Evolutionary conservation across 2,113 vertebrate species (phyloP).

Genomic region (Amblyornis subalaris): DNA sequence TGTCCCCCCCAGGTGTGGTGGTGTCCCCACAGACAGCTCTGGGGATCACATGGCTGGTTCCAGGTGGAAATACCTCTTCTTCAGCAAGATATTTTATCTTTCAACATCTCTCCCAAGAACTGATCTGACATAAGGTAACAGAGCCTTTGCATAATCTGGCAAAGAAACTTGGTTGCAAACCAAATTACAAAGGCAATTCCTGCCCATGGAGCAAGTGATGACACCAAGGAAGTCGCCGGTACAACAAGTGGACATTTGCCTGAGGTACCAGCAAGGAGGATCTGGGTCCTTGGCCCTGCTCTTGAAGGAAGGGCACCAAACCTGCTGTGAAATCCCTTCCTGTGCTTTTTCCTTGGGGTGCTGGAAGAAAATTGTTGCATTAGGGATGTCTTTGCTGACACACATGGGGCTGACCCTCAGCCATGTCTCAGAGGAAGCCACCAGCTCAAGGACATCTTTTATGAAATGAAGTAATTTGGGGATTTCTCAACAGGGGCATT

Average conservation of each 20-base stretch:
- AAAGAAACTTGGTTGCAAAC: not conserved
- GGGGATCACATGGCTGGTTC: not conserved
- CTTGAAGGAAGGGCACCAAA: not conserved
- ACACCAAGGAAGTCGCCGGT: no score
- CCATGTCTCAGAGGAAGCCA: not conserved
- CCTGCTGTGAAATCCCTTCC: not conserved
- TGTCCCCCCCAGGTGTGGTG: fast-evolving
- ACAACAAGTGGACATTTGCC: not conserved
- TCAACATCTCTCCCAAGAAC: not conserved
- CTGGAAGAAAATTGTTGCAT: not conserved
- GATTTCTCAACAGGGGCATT: not conserved
- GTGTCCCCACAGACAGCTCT: not conserved
- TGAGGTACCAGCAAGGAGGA: not conserved
- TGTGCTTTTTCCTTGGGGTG: not conserved
- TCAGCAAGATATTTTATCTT: not conserved
- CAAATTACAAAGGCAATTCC: not conserved
- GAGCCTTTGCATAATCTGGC: not conserved
- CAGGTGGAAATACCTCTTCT: not conserved
- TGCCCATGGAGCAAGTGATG: not conserved
- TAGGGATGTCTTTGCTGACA: not conserved
- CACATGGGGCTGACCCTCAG: not conserved
- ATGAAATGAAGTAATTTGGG: not conserved
- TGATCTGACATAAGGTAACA: not conserved
- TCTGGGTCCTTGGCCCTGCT: not conserved
- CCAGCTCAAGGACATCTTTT: not conserved